Conservation (phyloP, 2,797 vertebrate species). For the Enteromius treurensis region DNA sequence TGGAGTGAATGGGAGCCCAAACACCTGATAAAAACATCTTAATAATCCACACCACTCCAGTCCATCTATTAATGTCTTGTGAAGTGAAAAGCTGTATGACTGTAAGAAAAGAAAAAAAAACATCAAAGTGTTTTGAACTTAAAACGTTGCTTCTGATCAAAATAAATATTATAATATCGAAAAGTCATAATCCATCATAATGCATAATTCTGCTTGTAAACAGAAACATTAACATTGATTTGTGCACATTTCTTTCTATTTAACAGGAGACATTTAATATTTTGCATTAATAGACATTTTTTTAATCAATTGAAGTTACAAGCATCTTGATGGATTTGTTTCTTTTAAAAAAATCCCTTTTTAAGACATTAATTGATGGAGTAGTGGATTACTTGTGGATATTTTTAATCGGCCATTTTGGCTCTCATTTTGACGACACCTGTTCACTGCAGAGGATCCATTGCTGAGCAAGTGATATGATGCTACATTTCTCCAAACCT, state of each 20-base stretch:
- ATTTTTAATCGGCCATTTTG: neutral
- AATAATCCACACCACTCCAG: neutral
- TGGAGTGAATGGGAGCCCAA: neutral
- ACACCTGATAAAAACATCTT: neutral
- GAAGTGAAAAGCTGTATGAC: neutral
- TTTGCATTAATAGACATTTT: neutral
- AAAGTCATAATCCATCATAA: neutral
- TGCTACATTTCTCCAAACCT: neutral
- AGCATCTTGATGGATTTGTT: neutral
- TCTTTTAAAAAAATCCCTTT: neutral
- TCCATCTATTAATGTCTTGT: neutral
- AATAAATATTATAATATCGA: neutral
- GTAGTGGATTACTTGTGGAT: neutral
- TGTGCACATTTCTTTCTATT: neutral
- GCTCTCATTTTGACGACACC: neutral
- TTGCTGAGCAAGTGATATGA: neutral
- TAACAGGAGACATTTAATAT: neutral
- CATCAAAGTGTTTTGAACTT: neutral
- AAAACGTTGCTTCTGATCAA: neutral
- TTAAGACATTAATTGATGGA: neutral
- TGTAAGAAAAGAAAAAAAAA: neutral
- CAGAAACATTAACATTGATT: neutral
- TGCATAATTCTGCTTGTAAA: neutral
- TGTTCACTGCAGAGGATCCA: neutral
- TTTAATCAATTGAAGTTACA: neutral